A percentile compares a stretch with the other conserved stretches of the same genome.
These are phyloP conservation scores for Pteronura brasiliensis DNA, from an alignment of 2,113 vertebrate genomes.

Conservation along the genomic window DNA sequence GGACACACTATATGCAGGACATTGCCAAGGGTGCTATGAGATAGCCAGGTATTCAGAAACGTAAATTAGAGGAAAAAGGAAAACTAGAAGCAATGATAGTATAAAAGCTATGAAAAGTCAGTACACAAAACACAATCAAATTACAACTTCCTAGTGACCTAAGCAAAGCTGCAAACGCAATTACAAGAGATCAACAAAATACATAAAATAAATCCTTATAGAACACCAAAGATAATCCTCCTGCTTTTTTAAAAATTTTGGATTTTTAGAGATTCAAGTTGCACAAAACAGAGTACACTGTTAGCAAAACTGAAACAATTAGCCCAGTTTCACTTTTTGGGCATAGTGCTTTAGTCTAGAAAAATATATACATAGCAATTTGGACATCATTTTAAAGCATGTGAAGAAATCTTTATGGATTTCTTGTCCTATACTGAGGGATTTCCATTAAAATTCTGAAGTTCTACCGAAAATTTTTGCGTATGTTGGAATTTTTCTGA, in stretches of 20 bases:
- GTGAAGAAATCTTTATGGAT: neutral
- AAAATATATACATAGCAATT: neutral
- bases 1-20: neutral
- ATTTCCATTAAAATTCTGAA: neutral
- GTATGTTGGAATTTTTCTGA: neutral
- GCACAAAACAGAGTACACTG: neutral
- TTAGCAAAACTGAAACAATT: conserved; percentile 40
- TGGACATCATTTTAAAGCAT: neutral
- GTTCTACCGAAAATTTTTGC: neutral
- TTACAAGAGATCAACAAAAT: neutral
- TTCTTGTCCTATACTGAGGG: neutral
- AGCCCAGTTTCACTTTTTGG: neutral
- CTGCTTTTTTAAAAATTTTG: neutral
- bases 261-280: neutral
- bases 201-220: neutral
- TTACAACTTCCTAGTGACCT: neutral
- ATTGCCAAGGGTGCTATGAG: neutral
- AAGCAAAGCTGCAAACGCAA: conserved; percentile 1
- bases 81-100: neutral
- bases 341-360: neutral
- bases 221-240: neutral
- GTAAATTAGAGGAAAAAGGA: neutral
- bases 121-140: conserved; percentile 1
- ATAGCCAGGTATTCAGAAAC: neutral
- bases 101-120: neutral